Percentiles rank a stretch among this genome's conserved stretches.
These are phyloP conservation scores for Cosmopolites sordidus DNA, from an alignment of 2,888 invertebrate genomes.

Conservation along the genomic window DNA sequence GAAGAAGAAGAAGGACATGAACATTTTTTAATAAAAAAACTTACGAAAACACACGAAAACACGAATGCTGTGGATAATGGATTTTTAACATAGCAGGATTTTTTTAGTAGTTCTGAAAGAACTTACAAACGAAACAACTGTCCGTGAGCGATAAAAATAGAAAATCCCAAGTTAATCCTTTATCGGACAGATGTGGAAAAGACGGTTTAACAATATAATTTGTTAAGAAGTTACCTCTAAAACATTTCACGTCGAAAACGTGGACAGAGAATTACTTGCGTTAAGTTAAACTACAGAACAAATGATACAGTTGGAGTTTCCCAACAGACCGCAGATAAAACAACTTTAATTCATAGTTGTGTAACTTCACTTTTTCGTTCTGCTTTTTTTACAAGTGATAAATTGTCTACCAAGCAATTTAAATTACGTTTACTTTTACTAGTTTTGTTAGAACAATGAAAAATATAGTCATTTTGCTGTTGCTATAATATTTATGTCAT, in stretches of 20 bases:
- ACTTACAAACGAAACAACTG: no score
- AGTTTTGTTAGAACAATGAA: not conserved
- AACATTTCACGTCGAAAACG: not conserved
- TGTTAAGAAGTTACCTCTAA: not conserved
- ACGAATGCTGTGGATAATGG: no score
- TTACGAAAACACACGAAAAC: no score
- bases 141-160: no score
- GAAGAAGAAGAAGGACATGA: no score
- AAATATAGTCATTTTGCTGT: not conserved
- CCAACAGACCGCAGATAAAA: slow-evolving; percentile 2
- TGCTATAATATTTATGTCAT: no score
- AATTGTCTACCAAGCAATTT: not conserved
- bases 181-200: no score
- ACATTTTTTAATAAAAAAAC: no score
- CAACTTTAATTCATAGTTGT: slow-evolving; percentile 2
- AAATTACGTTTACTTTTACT: not conserved
- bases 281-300: not conserved
- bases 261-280: not conserved
- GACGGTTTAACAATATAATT: not conserved
- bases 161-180: no score
- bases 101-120: no score
- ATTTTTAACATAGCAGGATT: no score
- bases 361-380: not conserved
- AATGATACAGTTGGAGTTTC: slow-evolving; percentile 2
- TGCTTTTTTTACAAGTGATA: not conserved